Percentiles rank a stretch among this genome's conserved stretches.
These are phyloP conservation scores for Parazoanthus swiftii DNA, from an alignment of 92 coral and sea anemone species.

Conservation along the genomic window DNA sequence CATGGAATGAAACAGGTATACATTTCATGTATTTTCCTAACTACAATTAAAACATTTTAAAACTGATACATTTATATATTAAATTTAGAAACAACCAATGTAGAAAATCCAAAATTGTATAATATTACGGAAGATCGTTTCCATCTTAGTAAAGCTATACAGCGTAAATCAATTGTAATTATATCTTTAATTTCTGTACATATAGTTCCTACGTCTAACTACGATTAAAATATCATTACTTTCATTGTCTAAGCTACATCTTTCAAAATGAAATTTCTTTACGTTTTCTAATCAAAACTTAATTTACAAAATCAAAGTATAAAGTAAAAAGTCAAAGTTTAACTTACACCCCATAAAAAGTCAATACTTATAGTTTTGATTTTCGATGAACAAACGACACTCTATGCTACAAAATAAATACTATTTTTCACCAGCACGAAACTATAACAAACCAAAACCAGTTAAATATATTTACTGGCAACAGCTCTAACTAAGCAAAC, in stretches of 20 bases:
- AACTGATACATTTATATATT: neutral
- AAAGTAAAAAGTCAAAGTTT: neutral
- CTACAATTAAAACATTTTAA: neutral
- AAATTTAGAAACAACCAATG: neutral
- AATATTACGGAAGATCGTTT: neutral
- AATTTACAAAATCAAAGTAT: neutral
- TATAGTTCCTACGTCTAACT: neutral
- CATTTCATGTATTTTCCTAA: neutral
- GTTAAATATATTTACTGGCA: neutral
- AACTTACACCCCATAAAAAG: neutral
- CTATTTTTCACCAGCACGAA: neutral
- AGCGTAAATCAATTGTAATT: no score
- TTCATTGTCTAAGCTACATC: neutral
- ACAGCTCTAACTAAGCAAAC: neutral
- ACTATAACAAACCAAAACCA: neutral
- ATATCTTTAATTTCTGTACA: slow-evolving; percentile 3
- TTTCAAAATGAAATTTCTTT: neutral
- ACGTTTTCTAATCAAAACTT: neutral
- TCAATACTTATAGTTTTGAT: neutral
- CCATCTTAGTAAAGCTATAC: no score
- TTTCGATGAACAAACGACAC: no score
- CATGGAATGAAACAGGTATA: neutral
- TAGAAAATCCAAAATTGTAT: neutral
- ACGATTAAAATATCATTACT: neutral
- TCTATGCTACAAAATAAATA: neutral